A percentile compares a stretch with the other conserved stretches of the same genome.
phyloP scores from a whole-genome alignment of 1,140 invertebrate species.

The Ostrea denselamellosa region DNA sequence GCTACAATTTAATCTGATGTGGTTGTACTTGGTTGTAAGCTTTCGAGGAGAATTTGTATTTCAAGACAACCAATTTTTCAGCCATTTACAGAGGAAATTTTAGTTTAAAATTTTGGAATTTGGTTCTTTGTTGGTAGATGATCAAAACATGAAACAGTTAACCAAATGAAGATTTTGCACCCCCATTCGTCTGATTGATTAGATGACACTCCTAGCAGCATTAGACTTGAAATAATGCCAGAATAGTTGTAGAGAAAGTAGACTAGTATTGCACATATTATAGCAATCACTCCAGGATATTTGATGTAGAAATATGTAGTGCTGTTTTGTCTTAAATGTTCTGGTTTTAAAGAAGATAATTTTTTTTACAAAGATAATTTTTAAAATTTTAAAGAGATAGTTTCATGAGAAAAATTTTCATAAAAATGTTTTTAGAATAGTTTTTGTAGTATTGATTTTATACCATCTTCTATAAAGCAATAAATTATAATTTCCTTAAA shows the following conservation, averaged over 20 bases:
- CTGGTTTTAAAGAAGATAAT: not conserved
- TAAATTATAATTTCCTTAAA: not conserved
- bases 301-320: not conserved
- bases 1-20: not conserved
- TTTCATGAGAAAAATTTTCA: not conserved
- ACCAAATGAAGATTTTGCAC: not conserved
- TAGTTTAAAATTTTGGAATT: not conserved
- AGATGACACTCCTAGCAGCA: not conserved
- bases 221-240: not conserved
- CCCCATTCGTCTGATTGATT: slow-evolving; percentile 5
- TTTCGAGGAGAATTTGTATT: not conserved
- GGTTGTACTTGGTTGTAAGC: slow-evolving; percentile 13
- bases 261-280: slow-evolving; percentile 2
- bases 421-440: not conserved
- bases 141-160: not conserved
- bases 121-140: slow-evolving; percentile 13
- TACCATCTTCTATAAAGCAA: not conserved
- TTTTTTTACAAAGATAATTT: not conserved
- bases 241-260: not conserved
- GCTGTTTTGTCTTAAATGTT: not conserved
- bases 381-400: not conserved
- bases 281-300: slow-evolving; percentile 6
- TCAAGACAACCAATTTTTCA: slow-evolving; percentile 9
- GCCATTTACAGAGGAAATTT: slow-evolving; percentile 9
- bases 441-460: not conserved